Conservation (phyloP, 2,113 vertebrate species). For the human (Homo sapiens) region DNA sequence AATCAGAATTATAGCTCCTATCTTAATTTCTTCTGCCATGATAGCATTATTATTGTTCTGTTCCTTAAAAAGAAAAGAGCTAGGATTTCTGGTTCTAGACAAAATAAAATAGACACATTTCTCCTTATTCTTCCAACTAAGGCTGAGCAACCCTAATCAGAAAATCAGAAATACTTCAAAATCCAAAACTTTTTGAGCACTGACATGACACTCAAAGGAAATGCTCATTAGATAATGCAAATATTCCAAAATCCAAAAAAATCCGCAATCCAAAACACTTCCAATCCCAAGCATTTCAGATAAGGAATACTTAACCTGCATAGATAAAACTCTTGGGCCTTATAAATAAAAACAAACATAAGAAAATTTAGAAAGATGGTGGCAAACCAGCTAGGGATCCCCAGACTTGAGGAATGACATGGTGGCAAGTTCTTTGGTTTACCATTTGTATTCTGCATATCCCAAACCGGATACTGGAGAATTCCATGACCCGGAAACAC, state of each 20-base stretch:
- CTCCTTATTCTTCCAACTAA: background rate
- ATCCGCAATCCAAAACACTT: no score
- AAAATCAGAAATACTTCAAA: background rate
- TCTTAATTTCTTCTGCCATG: background rate
- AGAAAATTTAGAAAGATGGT: background rate
- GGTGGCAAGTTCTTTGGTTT: background rate
- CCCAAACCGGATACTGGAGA: background rate
- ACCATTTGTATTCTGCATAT: background rate
- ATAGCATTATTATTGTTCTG: background rate
- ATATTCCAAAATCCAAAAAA: no score
- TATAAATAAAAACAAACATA: background rate
- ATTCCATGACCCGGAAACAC: background rate
- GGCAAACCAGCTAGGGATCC: background rate
- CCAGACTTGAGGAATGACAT: background rate
- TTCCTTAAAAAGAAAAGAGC: background rate
- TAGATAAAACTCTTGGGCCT: background rate
- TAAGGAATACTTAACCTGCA: background rate
- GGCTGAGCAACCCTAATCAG: background rate
- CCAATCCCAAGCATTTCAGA: background rate
- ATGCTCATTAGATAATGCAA: background rate
- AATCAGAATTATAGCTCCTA: background rate
- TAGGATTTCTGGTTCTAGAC: background rate
- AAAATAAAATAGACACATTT: background rate
- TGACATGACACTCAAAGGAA: background rate
- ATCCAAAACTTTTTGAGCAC: background rate